phyloP scores from a whole-genome alignment of 2,888 invertebrate species.

The Panopea generosa region DNA sequence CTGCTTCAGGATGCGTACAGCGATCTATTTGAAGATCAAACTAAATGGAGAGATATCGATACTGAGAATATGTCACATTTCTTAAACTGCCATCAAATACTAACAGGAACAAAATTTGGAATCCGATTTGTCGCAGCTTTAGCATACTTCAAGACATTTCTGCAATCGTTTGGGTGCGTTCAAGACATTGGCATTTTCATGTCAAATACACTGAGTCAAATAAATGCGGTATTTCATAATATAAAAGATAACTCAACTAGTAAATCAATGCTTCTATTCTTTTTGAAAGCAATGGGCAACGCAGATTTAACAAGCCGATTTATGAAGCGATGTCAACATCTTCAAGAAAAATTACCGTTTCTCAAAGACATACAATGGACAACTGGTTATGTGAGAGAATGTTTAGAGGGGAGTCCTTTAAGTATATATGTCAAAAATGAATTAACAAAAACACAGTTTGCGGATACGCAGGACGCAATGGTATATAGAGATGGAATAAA shows the following conservation, averaged over 20 bases:
- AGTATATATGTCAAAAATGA: background rate
- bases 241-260: background rate
- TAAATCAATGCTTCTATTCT: background rate
- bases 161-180: background rate
- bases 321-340: too few species aligned
- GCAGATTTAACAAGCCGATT: too few species aligned
- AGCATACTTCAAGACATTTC: constrained; percentile 32
- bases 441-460: background rate
- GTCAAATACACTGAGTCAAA: background rate
- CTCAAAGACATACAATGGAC: background rate
- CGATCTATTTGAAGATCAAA: background rate
- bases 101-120: constrained; percentile 12
- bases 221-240: background rate
- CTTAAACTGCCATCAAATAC: constrained; percentile 8
- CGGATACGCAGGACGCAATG: background rate
- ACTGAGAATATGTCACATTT: background rate
- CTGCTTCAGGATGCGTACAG: constrained; percentile 9
- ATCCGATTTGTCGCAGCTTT: constrained; percentile 30
- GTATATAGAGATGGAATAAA: background rate
- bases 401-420: background rate
- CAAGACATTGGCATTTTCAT: background rate
- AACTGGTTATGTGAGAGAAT: background rate
- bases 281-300: background rate
- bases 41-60: background rate
- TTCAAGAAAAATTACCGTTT: too few species aligned